A percentile compares a stretch with the other conserved stretches of the same genome.
Evolutionary conservation across 2,888 invertebrate species (phyloP).

Genomic region (Mechanitis mazaeus): DNA sequence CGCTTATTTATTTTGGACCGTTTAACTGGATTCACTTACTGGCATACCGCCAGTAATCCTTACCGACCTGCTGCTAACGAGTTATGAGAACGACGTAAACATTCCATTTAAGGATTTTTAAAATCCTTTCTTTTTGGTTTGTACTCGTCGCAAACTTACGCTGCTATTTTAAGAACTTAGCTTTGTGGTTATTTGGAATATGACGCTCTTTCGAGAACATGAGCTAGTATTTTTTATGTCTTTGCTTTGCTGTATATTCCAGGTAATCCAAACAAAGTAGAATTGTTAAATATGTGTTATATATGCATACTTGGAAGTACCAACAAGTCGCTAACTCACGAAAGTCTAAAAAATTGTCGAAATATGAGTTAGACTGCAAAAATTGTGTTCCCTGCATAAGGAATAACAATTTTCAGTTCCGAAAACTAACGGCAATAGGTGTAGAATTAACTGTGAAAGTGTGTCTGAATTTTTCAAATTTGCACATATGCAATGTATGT

Average conservation of each 20-base stretch:
- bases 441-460: no score
- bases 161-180: constrained; percentile 9
- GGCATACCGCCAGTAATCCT: constrained; percentile 51
- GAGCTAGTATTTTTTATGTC: neutral
- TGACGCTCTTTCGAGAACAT: neutral
- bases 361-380: no score
- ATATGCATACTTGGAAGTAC: no score
- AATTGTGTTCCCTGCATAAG: no score
- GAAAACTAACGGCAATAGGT: no score
- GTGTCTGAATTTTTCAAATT: no score
- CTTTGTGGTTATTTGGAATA: neutral
- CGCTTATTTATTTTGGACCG: constrained; percentile 52
- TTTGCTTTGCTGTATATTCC: neutral
- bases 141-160: constrained; percentile 22
- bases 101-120: constrained; percentile 49
- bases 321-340: no score
- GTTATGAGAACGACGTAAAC: constrained; percentile 46
- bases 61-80: constrained; percentile 39
- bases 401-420: no score
- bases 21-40: constrained; percentile 35
- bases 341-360: no score
- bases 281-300: no score
- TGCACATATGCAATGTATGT: no score
- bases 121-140: constrained; percentile 20
- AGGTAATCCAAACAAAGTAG: no score